Evolutionary conservation across 2,113 vertebrate species (phyloP).

Genomic region (Scomber japonicus): DNA sequence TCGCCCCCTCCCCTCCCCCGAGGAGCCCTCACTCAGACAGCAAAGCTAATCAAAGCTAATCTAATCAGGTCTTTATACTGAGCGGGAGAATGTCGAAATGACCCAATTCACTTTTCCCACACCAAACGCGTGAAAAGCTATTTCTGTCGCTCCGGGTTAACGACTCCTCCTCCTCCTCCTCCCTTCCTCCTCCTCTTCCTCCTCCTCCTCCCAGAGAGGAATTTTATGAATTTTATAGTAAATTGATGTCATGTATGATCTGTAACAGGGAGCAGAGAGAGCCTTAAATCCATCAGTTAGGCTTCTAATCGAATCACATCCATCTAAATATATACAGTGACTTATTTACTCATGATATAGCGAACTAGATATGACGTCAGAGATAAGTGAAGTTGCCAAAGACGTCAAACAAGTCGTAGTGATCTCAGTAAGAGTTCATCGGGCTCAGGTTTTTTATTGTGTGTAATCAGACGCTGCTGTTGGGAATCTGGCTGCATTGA

Average conservation of each 20-base stretch:
- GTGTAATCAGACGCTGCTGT: constrained; percentile 22
- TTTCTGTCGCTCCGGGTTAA: constrained; percentile 61
- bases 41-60: constrained; percentile 75
- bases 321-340: neutral
- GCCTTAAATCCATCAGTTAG: constrained; percentile 33
- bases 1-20: constrained; percentile 7
- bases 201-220: constrained; percentile 28
- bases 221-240: constrained; percentile 25
- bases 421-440: too few species aligned
- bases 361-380: too few species aligned
- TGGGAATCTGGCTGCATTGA: neutral
- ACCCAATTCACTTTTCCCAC: constrained; percentile 74
- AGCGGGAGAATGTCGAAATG: constrained; percentile 55
- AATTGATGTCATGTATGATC: neutral
- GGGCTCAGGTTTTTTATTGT: constrained; percentile 22
- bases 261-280: neutral
- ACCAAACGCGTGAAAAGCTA: constrained; percentile 59
- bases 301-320: neutral
- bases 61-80: constrained; percentile 70
- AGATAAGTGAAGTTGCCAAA: too few species aligned
- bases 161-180: neutral
- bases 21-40: constrained; percentile 50
- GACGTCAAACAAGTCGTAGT: too few species aligned
- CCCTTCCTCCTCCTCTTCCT: too few species aligned
- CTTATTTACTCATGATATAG: neutral